These are phyloP conservation scores for Teinopalpus imperialis DNA, from an alignment of 2,888 invertebrate species.

Conservation along the genomic window DNA sequence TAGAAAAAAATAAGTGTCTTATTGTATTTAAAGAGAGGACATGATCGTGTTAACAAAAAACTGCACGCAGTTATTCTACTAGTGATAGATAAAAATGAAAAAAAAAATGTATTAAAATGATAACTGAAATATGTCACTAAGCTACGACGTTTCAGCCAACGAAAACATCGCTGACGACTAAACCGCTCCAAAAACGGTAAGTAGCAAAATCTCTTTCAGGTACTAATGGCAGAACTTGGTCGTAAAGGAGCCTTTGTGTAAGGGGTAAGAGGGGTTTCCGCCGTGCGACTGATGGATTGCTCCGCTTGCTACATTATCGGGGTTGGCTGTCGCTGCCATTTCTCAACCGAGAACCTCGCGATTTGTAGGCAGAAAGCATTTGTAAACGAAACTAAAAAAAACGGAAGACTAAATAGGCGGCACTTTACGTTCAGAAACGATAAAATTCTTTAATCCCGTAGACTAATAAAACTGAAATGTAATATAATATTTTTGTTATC, in stretches of 20 bases:
- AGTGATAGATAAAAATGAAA: too few species aligned
- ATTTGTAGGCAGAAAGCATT: constrained; percentile 33
- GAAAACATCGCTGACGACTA: constrained; percentile 7
- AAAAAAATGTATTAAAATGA: too few species aligned
- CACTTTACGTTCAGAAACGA: constrained; percentile 7
- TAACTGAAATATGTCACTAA: not conserved
- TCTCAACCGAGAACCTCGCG: constrained; percentile 54
- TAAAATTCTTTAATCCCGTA: constrained; percentile 1
- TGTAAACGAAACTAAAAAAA: constrained; percentile 27
- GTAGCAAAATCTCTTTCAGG: constrained; percentile 26
- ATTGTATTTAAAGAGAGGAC: too few species aligned
- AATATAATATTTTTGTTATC: too few species aligned
- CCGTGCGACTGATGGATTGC: constrained; percentile 53
- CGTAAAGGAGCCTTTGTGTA: constrained; percentile 35
- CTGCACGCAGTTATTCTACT: too few species aligned
- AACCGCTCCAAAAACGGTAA: constrained; percentile 14
- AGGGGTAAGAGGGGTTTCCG: constrained; percentile 37
- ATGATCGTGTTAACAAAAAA: too few species aligned
- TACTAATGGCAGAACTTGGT: constrained; percentile 26
- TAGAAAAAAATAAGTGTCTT: too few species aligned
- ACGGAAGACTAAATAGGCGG: constrained; percentile 9
- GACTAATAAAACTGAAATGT: too few species aligned
- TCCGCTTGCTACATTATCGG: constrained; percentile 61
- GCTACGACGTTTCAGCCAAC: not conserved
- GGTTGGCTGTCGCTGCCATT: constrained; percentile 52